Conservation (phyloP, 2,888 invertebrate genomes). For the Ommatoiulus sabulosus region DNA sequence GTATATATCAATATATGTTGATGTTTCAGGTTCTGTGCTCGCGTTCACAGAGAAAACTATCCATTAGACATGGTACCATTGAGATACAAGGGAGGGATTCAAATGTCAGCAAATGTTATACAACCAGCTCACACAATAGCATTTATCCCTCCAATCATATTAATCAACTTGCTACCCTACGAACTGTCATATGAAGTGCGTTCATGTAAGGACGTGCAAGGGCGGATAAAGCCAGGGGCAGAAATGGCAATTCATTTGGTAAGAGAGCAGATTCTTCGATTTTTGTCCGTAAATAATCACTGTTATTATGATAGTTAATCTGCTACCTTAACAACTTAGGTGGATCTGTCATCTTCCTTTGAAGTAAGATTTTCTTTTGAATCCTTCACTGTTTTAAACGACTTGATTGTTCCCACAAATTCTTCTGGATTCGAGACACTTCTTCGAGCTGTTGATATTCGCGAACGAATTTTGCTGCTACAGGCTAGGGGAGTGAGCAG, state of each 20-base stretch:
- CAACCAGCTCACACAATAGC: conserved; percentile 90
- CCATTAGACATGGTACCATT: conserved; percentile 72
- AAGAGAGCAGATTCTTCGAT: conserved; percentile 64
- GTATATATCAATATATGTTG: background rate
- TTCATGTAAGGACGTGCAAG: conserved; percentile 65
- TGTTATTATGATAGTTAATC: conserved; percentile 34
- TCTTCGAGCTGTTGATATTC: conserved; percentile 80
- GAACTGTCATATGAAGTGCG: conserved; percentile 73
- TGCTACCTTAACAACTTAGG: conserved; percentile 69
- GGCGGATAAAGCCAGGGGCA: conserved; percentile 69
- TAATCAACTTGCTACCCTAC: conserved; percentile 87
- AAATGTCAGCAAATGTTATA: conserved; percentile 57
- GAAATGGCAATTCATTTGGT: conserved; percentile 65
- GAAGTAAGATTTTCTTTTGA: conserved; percentile 84
- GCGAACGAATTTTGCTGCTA: conserved; percentile 80
- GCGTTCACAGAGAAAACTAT: conserved; percentile 83
- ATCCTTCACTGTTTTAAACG: conserved; percentile 81
- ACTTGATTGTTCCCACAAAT: conserved; percentile 71
- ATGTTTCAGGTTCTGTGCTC: conserved; percentile 79
- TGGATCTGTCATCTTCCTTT: conserved; percentile 79
- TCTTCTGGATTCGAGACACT: conserved; percentile 73
- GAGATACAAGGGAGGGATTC: background rate
- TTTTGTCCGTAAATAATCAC: background rate
- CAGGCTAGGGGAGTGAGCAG: conserved; percentile 75
- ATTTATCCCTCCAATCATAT: conserved; percentile 83